Evolutionary conservation across 53 echinoderm and acorn worm genomes (phyloP).

Genomic region (Arbacia lixula): DNA sequence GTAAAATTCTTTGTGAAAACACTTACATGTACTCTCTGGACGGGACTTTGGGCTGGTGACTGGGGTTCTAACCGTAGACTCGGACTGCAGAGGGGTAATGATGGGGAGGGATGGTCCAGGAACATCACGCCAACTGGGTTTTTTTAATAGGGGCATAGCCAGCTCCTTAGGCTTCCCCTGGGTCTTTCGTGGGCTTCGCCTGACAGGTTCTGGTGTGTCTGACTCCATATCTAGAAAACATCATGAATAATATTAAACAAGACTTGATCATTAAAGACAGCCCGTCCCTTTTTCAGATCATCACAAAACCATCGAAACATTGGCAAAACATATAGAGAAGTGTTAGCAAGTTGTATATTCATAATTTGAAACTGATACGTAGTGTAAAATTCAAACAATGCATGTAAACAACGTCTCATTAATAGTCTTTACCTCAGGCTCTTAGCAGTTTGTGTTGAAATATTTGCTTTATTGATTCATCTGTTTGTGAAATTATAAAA

Average conservation of each 20-base stretch:
- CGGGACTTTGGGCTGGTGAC: slow-evolving; percentile 27
- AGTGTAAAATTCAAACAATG: too few species aligned
- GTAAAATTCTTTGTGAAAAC: slow-evolving; percentile 27
- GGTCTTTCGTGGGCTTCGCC: slow-evolving; percentile 21
- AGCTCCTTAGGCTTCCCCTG: slow-evolving; percentile 26
- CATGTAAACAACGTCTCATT: too few species aligned
- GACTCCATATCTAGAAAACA: slow-evolving; percentile 28
- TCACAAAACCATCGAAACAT: too few species aligned
- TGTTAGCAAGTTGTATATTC: too few species aligned
- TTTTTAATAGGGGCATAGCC: slow-evolving; percentile 30
- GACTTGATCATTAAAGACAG: slow-evolving; percentile 30
- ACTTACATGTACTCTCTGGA: slow-evolving; percentile 30
- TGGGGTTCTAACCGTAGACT: slow-evolving; percentile 10
- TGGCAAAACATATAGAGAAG: too few species aligned
- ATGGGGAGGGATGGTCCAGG: slow-evolving; percentile 30
- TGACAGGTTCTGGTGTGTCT: slow-evolving; percentile 19
- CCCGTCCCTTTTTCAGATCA: too few species aligned
- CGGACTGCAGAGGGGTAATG: slow-evolving; percentile 19
- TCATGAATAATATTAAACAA: slow-evolving; percentile 4
- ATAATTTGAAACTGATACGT: too few species aligned
- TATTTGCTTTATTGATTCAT: too few species aligned
- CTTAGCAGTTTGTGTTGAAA: too few species aligned
- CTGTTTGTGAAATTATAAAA: too few species aligned
- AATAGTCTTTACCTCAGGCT: too few species aligned
- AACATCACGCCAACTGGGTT: slow-evolving; percentile 11